Conservation (phyloP, 2,888 invertebrate species). For the Eudasyphora cyanicolor region DNA sequence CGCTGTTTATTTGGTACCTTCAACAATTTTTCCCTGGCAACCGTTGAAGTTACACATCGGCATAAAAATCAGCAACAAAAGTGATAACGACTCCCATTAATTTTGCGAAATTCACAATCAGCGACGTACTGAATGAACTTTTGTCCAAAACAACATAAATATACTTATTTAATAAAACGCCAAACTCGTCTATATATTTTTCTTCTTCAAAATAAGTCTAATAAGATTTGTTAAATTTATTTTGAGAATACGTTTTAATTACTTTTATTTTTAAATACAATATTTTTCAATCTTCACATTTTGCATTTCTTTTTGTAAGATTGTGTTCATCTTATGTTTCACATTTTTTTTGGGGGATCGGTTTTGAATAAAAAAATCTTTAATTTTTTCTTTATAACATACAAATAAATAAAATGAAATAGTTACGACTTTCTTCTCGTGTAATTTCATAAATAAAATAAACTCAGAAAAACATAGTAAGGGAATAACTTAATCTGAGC, state of each 20-base stretch:
- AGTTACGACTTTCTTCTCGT: constrained; percentile 19
- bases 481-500: not conserved
- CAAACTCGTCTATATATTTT: no score
- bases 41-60: no score
- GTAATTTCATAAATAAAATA: constrained; percentile 18
- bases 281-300: constrained; percentile 39
- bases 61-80: no score
- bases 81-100: no score
- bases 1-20: no score
- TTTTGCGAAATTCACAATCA: no score
- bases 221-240: constrained; percentile 41
- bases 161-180: no score
- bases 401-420: constrained; percentile 44
- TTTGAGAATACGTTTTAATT: constrained; percentile 47
- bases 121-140: no score
- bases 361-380: constrained; percentile 35
- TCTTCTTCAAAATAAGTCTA: constrained; percentile 16
- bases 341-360: not conserved
- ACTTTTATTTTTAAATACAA: constrained; percentile 50
- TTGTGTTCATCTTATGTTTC: constrained; percentile 29
- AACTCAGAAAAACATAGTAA: not conserved
- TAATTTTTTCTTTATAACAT: constrained; percentile 33
- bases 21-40: no score
- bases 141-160: no score
- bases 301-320: constrained; percentile 23